Percentiles rank a stretch among this genome's conserved stretches.
Conservation (phyloP, 2,888 invertebrate species). For the Drosophila neotestacea region DNA sequence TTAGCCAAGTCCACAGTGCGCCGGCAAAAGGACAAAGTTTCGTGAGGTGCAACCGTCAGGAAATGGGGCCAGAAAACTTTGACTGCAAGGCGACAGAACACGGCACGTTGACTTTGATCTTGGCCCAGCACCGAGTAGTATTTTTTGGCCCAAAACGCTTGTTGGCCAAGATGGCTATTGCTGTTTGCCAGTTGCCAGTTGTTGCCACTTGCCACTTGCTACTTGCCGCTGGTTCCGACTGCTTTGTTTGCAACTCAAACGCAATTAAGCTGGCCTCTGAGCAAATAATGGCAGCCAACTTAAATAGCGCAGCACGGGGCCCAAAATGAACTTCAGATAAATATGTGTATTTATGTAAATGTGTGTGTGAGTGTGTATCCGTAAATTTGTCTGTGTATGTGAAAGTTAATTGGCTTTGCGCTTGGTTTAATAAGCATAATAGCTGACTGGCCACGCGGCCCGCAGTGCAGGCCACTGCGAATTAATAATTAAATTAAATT, state of each 20-base stretch:
- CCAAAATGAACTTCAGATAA: conserved; percentile 50
- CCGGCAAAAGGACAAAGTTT: conserved; percentile 73
- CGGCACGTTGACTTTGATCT: conserved; percentile 76
- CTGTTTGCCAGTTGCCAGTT: neutral
- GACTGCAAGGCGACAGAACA: conserved; percentile 60
- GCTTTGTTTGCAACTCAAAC: conserved; percentile 68
- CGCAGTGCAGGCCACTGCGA: conserved; percentile 44
- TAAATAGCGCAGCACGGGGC: conserved; percentile 46
- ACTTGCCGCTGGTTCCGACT: conserved; percentile 6
- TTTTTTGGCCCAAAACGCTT: conserved; percentile 11
- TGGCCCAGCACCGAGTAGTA: conserved; percentile 36
- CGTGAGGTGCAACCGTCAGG: conserved; percentile 53
- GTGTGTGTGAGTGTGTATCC: conserved; percentile 14
- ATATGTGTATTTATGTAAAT: conserved; percentile 7
- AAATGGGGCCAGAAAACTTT: conserved; percentile 64
- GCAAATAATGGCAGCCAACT: conserved; percentile 55
- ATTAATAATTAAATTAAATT: conserved; percentile 79
- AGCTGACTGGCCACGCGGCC: conserved; percentile 31
- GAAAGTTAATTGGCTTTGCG: conserved; percentile 66
- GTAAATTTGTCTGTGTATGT: conserved; percentile 25
- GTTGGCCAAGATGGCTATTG: conserved; percentile 15
- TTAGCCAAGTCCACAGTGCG: conserved; percentile 24
- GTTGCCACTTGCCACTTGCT: neutral
- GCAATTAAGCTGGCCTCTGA: conserved; percentile 60
- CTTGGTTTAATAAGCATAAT: conserved; percentile 75